Conservation (phyloP, 2,797 vertebrate genomes). For the Molossus alvarezi region DNA sequence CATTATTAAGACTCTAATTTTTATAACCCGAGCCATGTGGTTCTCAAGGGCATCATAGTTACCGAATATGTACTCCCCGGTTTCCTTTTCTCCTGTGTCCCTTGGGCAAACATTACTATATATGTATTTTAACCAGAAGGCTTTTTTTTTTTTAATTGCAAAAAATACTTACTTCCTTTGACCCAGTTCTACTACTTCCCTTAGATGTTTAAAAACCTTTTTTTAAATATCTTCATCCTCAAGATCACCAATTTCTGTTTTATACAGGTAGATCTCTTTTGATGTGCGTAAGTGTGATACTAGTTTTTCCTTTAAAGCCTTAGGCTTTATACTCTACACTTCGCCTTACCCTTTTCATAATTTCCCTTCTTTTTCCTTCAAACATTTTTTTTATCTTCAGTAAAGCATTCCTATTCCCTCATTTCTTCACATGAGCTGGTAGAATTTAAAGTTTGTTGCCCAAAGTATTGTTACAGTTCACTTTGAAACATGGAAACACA, state of each 20-base stretch:
- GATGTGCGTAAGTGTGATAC: slow-evolving; percentile 41
- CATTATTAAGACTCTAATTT: background rate
- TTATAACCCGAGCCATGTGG: background rate
- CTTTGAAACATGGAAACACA: background rate
- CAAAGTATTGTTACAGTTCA: background rate
- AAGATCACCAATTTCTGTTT: slow-evolving; percentile 65
- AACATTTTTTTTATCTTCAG: background rate
- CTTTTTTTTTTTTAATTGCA: background rate
- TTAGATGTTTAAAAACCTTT: slow-evolving; percentile 57
- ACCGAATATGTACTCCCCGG: background rate
- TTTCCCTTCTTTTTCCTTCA: slow-evolving; percentile 43
- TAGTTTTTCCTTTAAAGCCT: slow-evolving; percentile 51
- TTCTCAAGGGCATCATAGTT: background rate
- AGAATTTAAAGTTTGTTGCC: slow-evolving; percentile 40
- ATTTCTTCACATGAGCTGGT: background rate
- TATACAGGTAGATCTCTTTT: slow-evolving; percentile 5
- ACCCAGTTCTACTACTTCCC: slow-evolving; percentile 38
- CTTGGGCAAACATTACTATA: background rate
- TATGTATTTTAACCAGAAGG: slow-evolving; percentile 12
- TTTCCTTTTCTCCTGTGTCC: background rate
- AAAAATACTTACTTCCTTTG: slow-evolving; percentile 54
- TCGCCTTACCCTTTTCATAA: slow-evolving; percentile 47
- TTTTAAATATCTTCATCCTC: slow-evolving; percentile 40
- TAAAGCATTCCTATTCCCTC: background rate
- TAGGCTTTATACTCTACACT: slow-evolving; percentile 19